Evolutionary conservation across 1,140 invertebrate species (phyloP).

Genomic region (Diorhabda carinulata): DNA sequence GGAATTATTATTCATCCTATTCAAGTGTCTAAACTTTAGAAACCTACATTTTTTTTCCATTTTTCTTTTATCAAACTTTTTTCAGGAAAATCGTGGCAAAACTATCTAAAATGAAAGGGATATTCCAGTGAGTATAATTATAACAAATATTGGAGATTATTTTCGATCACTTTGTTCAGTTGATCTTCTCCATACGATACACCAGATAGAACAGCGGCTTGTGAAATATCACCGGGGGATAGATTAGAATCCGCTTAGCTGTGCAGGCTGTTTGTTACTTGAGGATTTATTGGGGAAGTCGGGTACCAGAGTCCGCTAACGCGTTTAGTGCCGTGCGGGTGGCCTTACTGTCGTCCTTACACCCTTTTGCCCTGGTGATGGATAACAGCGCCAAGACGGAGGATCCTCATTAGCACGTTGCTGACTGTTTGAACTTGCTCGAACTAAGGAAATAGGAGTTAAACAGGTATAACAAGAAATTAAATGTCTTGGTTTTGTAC

Average conservation of each 20-base stretch:
- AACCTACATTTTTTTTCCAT: too few relatives aligned
- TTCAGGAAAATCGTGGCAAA: too few relatives aligned
- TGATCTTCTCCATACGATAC: constrained; percentile 14
- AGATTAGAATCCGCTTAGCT: constrained; percentile 42
- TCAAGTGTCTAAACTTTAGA: too few relatives aligned
- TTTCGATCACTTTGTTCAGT: too few relatives aligned
- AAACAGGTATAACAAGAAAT: too few relatives aligned
- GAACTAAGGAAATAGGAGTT: too few relatives aligned
- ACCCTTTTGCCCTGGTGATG: constrained; percentile 27
- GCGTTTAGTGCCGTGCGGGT: constrained; percentile 38
- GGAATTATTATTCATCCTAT: too few relatives aligned
- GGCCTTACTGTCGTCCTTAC: constrained; percentile 22
- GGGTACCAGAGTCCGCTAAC: constrained; percentile 32
- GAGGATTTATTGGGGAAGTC: constrained; percentile 38
- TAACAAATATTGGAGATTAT: too few relatives aligned
- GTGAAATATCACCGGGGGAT: constrained; percentile 41
- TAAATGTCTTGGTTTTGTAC: too few relatives aligned
- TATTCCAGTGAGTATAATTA: too few relatives aligned
- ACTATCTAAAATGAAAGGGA: too few relatives aligned
- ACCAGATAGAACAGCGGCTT: constrained; percentile 31
- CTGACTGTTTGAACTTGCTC: background rate
- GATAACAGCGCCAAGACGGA: constrained; percentile 26
- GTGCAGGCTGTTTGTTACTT: constrained; percentile 39
- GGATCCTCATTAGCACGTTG: constrained; percentile 38
- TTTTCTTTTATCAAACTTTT: too few relatives aligned